Evolutionary conservation across 2,888 invertebrate genomes (phyloP), one percentile per base, ranked within the genome.

Genomic region (Hemistola chrysoprasaria): DNA sequence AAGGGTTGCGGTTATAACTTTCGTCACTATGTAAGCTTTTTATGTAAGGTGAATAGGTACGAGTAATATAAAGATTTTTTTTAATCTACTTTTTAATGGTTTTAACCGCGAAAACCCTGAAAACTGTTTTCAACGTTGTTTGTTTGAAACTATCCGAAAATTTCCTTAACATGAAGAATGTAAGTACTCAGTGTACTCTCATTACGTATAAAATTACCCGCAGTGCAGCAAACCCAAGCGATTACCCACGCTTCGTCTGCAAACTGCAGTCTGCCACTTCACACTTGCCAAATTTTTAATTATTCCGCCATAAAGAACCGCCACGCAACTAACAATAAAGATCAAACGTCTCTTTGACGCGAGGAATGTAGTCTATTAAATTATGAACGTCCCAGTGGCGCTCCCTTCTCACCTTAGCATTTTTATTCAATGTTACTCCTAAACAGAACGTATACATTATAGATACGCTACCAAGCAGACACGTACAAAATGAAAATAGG

Each of bases 401-500:
- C 16, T 66, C 71, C 76, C 77, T 70, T 65, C 74, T 69, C 80
- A 80, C 74, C 77, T 81, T 65, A 65, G 71, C 71, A 62, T 78
- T 72, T 78, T 81, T 79, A 81, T 85, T 81, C 76, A 81, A 84
- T 79, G 82, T 78, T 71, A 74, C 73, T 74, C 69, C 75, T 77
- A 81, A 83, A 83, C 79, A 80, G 78, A 77, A 70, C 72, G 81
- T 78, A 79, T 84, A 83, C 82, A 82, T 87, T 82, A 84, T 81
- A 85, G 86, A 82, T 82, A 80, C 78, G 78, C 73, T 75, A 59
- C 73, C 70, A 71, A 78, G 80, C 84, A 83, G 84, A 86, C 87
- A 87, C 86, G 89, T 85, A 84, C 87, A 83, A 86, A 89, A 89
- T 87, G 89, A 88, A 88, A 88, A 89, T 82, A 82, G 87, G 79